Conservation (phyloP, 2,888 invertebrate genomes). For the Heliconius cydno region DNA sequence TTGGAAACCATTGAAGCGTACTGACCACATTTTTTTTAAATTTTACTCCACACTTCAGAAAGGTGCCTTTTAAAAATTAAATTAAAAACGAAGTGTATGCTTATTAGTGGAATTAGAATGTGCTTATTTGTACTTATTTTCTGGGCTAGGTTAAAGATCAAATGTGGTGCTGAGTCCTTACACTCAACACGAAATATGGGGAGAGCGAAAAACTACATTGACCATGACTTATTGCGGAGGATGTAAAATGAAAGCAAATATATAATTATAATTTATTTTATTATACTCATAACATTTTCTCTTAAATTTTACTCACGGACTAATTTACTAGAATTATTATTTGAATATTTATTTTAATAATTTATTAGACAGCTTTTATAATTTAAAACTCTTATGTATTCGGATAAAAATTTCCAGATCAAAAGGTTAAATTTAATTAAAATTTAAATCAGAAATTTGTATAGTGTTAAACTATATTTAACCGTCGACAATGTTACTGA, state of each 20-base stretch:
- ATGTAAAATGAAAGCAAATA: conserved; percentile 38
- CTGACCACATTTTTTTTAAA: no score
- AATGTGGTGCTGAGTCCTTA: no score
- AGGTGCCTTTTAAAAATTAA: no score
- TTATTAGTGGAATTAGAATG: no score
- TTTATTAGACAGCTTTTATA: conserved; percentile 77
- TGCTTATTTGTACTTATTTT: no score
- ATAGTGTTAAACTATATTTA: conserved; percentile 4
- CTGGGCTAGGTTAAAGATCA: no score
- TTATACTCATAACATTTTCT: conserved; percentile 81
- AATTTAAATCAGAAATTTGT: conserved; percentile 54
- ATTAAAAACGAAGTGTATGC: no score
- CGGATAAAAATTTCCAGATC: conserved; percentile 58
- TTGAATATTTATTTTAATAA: conserved; percentile 77
- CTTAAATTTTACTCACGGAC: conserved; percentile 78
- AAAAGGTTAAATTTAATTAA: conserved; percentile 58
- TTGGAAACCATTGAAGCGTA: no score
- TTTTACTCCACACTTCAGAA: no score
- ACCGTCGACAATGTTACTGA: conserved; percentile 12
- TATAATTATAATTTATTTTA: conserved; percentile 61
- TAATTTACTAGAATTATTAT: conserved; percentile 81
- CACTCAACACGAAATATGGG: neutral
- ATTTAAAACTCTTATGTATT: conserved; percentile 66
- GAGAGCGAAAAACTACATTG: neutral
- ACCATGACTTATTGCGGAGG: neutral